Evolutionary conservation across 2,797 vertebrate species (phyloP).

Genomic region (Sternarchorhynchus goeldii): DNA sequence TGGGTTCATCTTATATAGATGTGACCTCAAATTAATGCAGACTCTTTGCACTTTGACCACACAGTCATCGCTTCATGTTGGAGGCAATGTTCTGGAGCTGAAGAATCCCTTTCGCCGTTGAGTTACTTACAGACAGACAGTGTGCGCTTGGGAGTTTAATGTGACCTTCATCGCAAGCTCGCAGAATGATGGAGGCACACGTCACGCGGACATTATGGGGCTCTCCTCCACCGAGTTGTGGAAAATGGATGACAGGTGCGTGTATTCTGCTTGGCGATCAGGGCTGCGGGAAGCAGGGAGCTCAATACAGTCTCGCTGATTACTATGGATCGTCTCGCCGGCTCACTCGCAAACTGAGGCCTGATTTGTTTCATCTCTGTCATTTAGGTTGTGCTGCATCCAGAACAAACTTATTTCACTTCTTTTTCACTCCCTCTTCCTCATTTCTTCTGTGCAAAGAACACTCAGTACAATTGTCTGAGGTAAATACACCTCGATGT

Average conservation of each 20-base stretch:
- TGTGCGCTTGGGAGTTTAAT: constrained; percentile 29
- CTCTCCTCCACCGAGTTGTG: constrained; percentile 59
- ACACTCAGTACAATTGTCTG: constrained; percentile 42
- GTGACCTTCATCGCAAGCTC: constrained; percentile 24
- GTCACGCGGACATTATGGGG: constrained; percentile 42
- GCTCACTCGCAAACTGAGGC: constrained; percentile 61
- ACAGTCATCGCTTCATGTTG: too few species aligned
- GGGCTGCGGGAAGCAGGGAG: constrained; percentile 70
- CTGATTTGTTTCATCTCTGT: constrained; percentile 77
- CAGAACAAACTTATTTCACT: constrained; percentile 62
- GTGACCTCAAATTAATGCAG: too few species aligned
- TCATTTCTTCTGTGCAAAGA: constrained; percentile 30
- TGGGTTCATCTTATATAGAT: too few species aligned
- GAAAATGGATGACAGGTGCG: constrained; percentile 69
- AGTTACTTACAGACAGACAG: constrained; percentile 22
- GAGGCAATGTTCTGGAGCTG: too few species aligned
- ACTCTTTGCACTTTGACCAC: too few species aligned
- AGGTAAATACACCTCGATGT: constrained; percentile 25
- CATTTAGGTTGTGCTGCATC: constrained; percentile 71
- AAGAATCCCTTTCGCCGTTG: constrained; percentile 7
- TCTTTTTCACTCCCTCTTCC: constrained; percentile 1
- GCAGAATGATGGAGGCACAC: constrained; percentile 36
- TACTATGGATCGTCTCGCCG: constrained; percentile 73
- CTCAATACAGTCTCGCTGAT: constrained; percentile 74
- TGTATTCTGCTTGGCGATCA: constrained; percentile 72